Evolutionary conservation across 2,113 vertebrate genomes (phyloP), one percentile per base, ranked within the genome.

Genomic region (Onychostruthus taczanowskii): DNA sequence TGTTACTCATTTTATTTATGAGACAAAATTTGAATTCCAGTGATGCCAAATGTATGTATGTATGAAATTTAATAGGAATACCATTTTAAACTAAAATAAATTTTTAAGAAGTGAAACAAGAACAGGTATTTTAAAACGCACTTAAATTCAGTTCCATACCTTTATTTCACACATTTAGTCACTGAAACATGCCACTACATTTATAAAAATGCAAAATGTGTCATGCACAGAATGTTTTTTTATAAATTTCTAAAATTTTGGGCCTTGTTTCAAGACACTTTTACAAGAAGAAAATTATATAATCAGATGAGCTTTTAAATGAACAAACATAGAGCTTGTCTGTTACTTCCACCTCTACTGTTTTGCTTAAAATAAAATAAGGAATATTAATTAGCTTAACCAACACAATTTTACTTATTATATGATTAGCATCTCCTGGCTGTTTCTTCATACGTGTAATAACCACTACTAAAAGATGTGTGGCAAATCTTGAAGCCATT

Each of bases 181-280:
- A 41, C 4, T 88, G 28, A 74, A 94, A 41, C 1, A 74, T 78
- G 52, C 4, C 2, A 46, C 2, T 55, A 7, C 12, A 47, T 59
- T 63, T 76, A 46, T 47, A 37, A 59, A 86, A 90, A 80, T 59
- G 14, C 2, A 50, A 5, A 10, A n/a, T 39, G 3, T n/a, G 13
- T 63, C 13, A 13, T 27, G 2, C 9, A 52, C 5, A 75, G 49
- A 21, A 49, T 10, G 0, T 0, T 64, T 76, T 67, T 64, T 47
- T 31, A 19, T 44, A 21, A 22, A 52, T 52, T 52, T 44, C 14
- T 33, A 50, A 56, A 56, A 52, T 73, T 49, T 59, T 84, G 3
- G 2, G 3, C 6, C 4, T 81, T 49, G 30, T 74, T 64, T 28
- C n/a, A 64, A 35, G 16, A 47, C 3, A 47, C 4, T 61, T 73